Conservation (phyloP, 1,140 invertebrate genomes). For the Drosophila obscura region DNA sequence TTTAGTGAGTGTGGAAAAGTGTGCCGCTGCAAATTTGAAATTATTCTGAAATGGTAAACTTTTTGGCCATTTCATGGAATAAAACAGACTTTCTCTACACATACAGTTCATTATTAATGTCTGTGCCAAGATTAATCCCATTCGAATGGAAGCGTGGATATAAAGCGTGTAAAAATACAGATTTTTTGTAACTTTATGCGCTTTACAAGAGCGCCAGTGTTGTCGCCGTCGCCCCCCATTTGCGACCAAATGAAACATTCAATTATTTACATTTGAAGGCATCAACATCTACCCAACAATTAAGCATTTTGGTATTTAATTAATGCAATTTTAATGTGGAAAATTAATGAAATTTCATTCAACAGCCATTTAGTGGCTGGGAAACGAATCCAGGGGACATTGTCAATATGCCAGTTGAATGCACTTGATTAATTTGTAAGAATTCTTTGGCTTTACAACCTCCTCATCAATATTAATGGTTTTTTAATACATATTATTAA, state of each 20-base stretch:
- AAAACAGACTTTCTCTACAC: background rate
- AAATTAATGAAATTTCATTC: slow-evolving; percentile 68
- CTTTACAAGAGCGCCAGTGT: no score
- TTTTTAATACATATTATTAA: slow-evolving; percentile 30
- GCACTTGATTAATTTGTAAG: slow-evolving; percentile 69
- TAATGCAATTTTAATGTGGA: slow-evolving; percentile 65
- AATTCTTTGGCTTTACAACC: slow-evolving; percentile 19
- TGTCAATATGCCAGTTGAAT: slow-evolving; percentile 67
- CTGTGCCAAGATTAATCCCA: slow-evolving; percentile 41
- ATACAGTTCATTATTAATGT: slow-evolving; percentile 9
- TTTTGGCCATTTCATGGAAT: background rate
- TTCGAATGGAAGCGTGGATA: slow-evolving; percentile 25
- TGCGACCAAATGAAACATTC: slow-evolving; percentile 34
- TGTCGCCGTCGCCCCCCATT: background rate
- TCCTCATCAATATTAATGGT: slow-evolving; percentile 30
- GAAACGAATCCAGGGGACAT: slow-evolving; percentile 37
- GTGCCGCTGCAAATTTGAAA: slow-evolving; percentile 25
- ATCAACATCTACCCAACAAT: slow-evolving; percentile 23
- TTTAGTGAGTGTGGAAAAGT: slow-evolving; percentile 49
- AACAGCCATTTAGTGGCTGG: slow-evolving; percentile 32
- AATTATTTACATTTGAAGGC: slow-evolving; percentile 70
- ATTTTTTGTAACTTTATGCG: slow-evolving; percentile 23
- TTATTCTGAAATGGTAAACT: slow-evolving; percentile 23
- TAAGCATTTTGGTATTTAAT: slow-evolving; percentile 60
- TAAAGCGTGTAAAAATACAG: slow-evolving; percentile 20